phyloP scores from a whole-genome alignment of 2,888 invertebrate species.

The Mesopsocus fuscifrons region DNA sequence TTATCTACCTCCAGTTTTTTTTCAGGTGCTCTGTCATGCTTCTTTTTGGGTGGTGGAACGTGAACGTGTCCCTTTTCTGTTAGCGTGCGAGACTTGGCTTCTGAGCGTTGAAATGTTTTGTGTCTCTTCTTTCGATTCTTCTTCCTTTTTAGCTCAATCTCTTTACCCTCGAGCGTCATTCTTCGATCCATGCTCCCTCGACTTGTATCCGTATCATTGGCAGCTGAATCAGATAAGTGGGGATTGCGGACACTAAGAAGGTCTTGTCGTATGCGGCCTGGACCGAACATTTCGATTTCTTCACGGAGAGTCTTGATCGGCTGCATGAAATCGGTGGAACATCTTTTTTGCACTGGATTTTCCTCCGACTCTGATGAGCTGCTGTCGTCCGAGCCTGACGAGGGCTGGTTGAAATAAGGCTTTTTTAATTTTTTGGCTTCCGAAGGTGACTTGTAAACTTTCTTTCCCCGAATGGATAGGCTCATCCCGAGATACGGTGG shows the following conservation, averaged over 20 bases:
- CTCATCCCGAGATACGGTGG: constrained; percentile 64
- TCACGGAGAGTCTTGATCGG: constrained; percentile 1
- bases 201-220: background rate
- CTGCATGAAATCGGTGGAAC: constrained; percentile 4
- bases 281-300: background rate
- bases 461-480: constrained; percentile 45
- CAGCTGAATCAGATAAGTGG: background rate
- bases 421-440: constrained; percentile 17
- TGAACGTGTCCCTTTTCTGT: background rate
- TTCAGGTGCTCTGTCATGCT: too few relatives aligned
- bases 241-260: background rate
- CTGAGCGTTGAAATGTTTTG: too few relatives aligned
- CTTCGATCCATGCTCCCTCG: background rate
- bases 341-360: constrained; percentile 7
- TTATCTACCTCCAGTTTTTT: background rate
- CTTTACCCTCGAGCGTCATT: constrained; percentile 6
- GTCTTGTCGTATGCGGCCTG: background rate
- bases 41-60: too few relatives aligned
- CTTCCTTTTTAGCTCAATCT: constrained; percentile 7
- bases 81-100: background rate
- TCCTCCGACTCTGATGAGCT: background rate
- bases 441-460: constrained; percentile 29
- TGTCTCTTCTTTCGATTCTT: background rate
- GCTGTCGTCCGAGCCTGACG: background rate
- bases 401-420: constrained; percentile 13